Percentiles rank a stretch among this genome's conserved stretches.
phyloP scores from a whole-genome alignment of 2,888 invertebrate genomes.

The Zele albiditarsus region DNA sequence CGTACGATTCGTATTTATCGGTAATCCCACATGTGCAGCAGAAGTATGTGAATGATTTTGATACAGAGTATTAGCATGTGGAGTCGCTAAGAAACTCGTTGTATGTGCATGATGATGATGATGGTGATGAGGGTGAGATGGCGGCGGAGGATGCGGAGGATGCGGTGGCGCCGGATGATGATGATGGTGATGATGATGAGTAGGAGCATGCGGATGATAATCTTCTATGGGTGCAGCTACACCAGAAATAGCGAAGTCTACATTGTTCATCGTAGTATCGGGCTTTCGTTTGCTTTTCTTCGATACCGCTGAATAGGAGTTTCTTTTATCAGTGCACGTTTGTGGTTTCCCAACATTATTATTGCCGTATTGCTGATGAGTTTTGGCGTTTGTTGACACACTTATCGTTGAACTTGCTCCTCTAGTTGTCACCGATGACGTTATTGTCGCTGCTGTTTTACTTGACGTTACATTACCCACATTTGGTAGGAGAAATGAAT shows the following conservation, averaged over 20 bases:
- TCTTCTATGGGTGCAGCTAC: constrained; percentile 68
- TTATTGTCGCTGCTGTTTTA: constrained; percentile 48
- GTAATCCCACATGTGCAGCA: constrained; percentile 53
- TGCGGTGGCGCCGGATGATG: constrained; percentile 53
- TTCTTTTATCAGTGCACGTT: constrained; percentile 65
- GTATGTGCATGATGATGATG: constrained; percentile 58
- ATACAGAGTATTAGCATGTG: constrained; percentile 65
- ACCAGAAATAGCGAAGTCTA: constrained; percentile 67
- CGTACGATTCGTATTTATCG: constrained; percentile 58
- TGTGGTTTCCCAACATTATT: constrained; percentile 61
- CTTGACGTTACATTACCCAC: constrained; percentile 56
- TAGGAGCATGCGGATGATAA: constrained; percentile 60
- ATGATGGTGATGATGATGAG: constrained; percentile 53
- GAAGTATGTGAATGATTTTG: constrained; percentile 65
- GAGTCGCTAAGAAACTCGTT: constrained; percentile 45
- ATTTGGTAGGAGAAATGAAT: constrained; percentile 66
- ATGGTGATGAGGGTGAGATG: constrained; percentile 50
- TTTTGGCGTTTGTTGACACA: constrained; percentile 53
- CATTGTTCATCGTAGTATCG: constrained; percentile 64
- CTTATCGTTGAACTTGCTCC: constrained; percentile 43
- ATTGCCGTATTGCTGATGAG: constrained; percentile 59
- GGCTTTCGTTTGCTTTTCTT: constrained; percentile 68
- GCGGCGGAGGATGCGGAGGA: constrained; percentile 50
- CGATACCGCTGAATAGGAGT: constrained; percentile 57
- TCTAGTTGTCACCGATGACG: constrained; percentile 52